Evolutionary conservation across 2,888 invertebrate genomes (phyloP).

Genomic region (Drosophila seclusa): DNA sequence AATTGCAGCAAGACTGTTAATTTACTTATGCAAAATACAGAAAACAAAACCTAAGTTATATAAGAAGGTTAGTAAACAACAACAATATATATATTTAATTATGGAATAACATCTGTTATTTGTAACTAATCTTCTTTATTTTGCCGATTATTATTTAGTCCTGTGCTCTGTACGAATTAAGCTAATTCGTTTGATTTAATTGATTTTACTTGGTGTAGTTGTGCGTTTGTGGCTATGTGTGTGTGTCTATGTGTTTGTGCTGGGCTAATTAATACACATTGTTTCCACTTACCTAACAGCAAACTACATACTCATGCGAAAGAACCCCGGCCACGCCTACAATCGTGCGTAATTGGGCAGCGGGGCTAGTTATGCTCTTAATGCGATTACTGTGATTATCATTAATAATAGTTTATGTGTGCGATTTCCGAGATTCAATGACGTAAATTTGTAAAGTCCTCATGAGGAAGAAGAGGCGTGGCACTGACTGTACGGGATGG

Average conservation of each 20-base stretch:
- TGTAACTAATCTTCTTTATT: background rate
- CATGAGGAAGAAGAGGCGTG: background rate
- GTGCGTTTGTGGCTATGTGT: background rate
- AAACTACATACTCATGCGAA: constrained; percentile 16
- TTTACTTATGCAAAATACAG: background rate
- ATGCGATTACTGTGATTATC: constrained; percentile 59
- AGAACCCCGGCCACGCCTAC: constrained; percentile 15
- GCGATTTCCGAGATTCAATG: constrained; percentile 47
- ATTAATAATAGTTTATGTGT: constrained; percentile 47
- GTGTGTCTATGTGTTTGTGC: constrained; percentile 13
- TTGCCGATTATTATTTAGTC: background rate
- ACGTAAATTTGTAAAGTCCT: constrained; percentile 46
- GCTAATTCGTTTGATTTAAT: constrained; percentile 35
- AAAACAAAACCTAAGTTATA: background rate
- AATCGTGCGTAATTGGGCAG: constrained; percentile 44
- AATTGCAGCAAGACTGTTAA: background rate
- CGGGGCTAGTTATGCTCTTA: constrained; percentile 33
- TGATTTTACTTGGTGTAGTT: constrained; percentile 34
- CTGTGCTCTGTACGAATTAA: background rate
- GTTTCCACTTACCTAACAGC: constrained; percentile 46
- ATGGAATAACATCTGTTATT: background rate
- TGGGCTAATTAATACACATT: constrained; percentile 50
- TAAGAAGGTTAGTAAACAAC: background rate
- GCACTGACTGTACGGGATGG: background rate
- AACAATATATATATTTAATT: background rate